phyloP scores from a whole-genome alignment of 2,113 vertebrate species.

The Manacus vitellinus region DNA sequence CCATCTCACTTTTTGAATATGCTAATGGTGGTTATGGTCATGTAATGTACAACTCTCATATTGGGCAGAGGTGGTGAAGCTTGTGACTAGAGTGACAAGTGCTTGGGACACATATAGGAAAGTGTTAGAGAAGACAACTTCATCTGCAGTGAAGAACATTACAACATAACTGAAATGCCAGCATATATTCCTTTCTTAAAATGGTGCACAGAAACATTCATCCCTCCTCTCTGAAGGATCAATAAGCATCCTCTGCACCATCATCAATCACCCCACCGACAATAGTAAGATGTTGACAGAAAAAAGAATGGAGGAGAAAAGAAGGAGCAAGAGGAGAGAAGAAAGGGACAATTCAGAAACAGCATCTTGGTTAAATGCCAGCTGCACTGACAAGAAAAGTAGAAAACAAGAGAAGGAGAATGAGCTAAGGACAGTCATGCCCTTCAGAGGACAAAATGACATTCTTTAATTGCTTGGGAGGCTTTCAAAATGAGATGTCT shows the following conservation, averaged over 20 bases:
- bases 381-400: background rate
- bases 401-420: slow-evolving; percentile 5
- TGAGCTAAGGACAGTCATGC: background rate
- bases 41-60: background rate
- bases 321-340: background rate
- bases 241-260: background rate
- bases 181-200: background rate
- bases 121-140: background rate
- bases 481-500: slow-evolving; percentile 48
- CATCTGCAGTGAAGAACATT: background rate
- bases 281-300: background rate
- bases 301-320: background rate
- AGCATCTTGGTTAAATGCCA: slow-evolving; percentile 5
- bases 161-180: background rate
- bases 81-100: background rate
- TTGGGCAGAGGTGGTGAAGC: background rate
- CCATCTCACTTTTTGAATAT: background rate
- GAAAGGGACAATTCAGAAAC: background rate
- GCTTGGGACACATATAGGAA: background rate
- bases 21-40: background rate
- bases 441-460: slow-evolving; percentile 14
- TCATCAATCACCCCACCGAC: slow-evolving; percentile 3
- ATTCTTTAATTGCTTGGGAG: slow-evolving; percentile 34
- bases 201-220: background rate
- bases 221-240: background rate